Base-by-base conservation (phyloP, 2,113 vertebrate species). In the Lepus europaeus region DNA sequence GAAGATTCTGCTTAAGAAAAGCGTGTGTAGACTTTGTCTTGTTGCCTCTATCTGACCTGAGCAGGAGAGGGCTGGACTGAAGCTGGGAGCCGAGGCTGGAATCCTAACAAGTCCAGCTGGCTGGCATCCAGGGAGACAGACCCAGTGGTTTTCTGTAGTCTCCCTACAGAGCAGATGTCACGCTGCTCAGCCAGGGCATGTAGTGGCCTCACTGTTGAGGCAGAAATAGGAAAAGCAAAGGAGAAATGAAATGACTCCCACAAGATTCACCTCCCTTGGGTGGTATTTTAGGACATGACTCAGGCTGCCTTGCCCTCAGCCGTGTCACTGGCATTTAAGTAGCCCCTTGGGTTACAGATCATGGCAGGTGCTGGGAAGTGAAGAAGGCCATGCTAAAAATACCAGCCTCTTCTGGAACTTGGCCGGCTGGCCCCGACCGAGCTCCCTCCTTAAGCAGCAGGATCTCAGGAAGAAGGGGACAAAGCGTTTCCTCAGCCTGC, bases 351-450 rank as follows among this genome's bases (percentile, higher is more conserved):
- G 96, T 98, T 99, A 99, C 95, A 98, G 98, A 98, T 98, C 96
- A 98, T 84, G 97, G 98, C 99, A 99, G 99, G 99, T 99, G 99
- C 98, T 96, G 66, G 97, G 89, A 92, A 87, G 97, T 98, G 97
- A 98, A 97, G 97, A 98, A 98, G 98, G 95, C 95, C 70, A 51
- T 76, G 76, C 99, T 99, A 99, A 99, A 99, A 99, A 99, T 99
- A 99, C 94, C 69, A 56, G 96, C 73, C 96, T 96, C 98, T 97
- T 97, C 98, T 98, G 98, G 97, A 98, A 97, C 97, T 98, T 90
- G 68, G 95, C 95, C 89, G 1, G 66, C 29, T 59, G 89, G 94
- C 91, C 51, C 1, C 1, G 85, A 66, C 9, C 6, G 70, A 86
- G 66, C 81, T 90, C 68, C 31, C 51, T 88, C 79, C 89, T 97